phyloP scores from a whole-genome alignment of 2,888 invertebrate species.

The Stenodema calcarata region DNA sequence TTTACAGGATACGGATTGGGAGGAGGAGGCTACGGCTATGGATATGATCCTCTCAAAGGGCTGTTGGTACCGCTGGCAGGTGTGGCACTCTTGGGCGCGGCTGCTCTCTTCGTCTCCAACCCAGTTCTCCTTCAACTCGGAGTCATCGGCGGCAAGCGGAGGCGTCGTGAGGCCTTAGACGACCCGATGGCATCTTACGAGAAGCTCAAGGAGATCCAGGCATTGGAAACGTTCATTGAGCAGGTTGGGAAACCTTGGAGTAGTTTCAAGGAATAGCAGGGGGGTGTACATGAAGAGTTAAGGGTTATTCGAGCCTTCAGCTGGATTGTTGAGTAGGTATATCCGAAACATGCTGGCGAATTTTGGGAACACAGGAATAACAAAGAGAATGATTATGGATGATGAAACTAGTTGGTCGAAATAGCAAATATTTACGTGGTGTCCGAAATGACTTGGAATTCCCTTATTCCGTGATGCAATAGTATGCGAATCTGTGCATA shows the following conservation, averaged over 20 bases:
- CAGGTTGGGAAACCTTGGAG: constrained; percentile 53
- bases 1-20: not conserved
- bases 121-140: constrained; percentile 81
- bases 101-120: constrained; percentile 78
- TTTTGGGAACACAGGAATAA: too few species aligned
- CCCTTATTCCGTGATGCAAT: too few species aligned
- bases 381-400: too few species aligned
- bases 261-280: too few species aligned
- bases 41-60: constrained; percentile 62
- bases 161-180: constrained; percentile 40
- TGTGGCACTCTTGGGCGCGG: constrained; percentile 80
- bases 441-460: too few species aligned
- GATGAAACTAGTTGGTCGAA: too few species aligned
- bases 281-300: too few species aligned
- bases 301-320: too few species aligned
- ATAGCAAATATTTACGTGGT: too few species aligned
- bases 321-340: too few species aligned
- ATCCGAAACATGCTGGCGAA: too few species aligned
- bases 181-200: not conserved
- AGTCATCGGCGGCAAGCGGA: constrained; percentile 68
- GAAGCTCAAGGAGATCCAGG: constrained; percentile 53
- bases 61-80: constrained; percentile 77
- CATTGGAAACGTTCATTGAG: constrained; percentile 58
- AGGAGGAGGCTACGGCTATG: constrained; percentile 47
- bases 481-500: too few species aligned